Conservation (phyloP, 2,113 vertebrate genomes). For the Microcebus ravelobensis region DNA sequence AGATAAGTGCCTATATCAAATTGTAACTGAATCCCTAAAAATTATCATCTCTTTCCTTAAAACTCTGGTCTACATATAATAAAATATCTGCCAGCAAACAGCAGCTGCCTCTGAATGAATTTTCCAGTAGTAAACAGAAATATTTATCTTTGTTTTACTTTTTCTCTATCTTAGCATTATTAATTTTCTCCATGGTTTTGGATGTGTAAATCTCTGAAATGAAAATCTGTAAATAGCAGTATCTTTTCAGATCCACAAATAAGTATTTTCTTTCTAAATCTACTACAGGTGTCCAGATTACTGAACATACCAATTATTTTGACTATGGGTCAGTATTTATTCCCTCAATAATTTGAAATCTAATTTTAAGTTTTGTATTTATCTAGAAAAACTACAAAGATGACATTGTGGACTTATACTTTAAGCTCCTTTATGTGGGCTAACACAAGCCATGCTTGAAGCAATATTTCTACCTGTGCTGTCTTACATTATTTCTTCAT, state of each 20-base stretch:
- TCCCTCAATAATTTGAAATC: not conserved
- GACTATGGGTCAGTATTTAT: not conserved
- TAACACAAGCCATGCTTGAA: not conserved
- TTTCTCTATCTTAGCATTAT: not conserved
- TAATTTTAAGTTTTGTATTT: conserved; percentile 18
- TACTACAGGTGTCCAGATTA: not conserved
- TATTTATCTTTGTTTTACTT: not conserved
- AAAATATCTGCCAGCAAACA: not conserved
- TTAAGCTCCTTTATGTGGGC: not conserved
- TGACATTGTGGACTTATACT: not conserved
- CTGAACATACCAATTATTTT: not conserved
- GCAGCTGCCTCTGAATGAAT: not conserved
- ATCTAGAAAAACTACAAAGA: not conserved
- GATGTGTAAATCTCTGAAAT: not conserved
- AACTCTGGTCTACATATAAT: not conserved
- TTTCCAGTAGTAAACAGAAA: not conserved
- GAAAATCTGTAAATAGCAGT: not conserved
- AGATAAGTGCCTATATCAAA: not conserved
- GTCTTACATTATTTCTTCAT: not conserved
- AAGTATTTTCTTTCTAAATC: not conserved
- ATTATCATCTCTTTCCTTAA: not conserved
- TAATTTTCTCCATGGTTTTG: not conserved
- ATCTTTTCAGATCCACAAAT: not conserved
- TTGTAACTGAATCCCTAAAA: not conserved
- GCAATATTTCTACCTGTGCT: not conserved